phyloP scores from a whole-genome alignment of 2,888 invertebrate species.

The Apocheima hispidaria region DNA sequence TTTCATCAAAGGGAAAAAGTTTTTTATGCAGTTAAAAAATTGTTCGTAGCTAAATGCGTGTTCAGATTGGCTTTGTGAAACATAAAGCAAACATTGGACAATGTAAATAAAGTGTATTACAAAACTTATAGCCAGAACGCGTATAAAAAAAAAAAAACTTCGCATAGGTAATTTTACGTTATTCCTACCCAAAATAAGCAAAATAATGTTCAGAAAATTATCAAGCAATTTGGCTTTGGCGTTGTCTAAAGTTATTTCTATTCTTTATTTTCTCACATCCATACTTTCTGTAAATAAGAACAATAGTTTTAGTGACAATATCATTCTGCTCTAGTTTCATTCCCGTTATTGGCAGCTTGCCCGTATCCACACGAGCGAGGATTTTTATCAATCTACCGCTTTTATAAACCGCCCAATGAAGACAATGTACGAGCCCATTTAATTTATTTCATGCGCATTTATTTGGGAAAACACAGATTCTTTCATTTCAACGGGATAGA shows the following conservation, averaged over 20 bases:
- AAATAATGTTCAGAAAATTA: neutral
- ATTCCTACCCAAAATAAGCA: neutral
- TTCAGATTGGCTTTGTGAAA: too few species aligned
- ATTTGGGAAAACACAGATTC: conserved; percentile 72
- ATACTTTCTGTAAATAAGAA: conserved; percentile 58
- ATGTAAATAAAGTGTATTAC: too few species aligned
- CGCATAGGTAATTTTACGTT: too few species aligned
- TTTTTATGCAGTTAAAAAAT: too few species aligned
- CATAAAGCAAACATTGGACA: too few species aligned
- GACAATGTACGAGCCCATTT: conserved; percentile 73
- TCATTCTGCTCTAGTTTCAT: conserved; percentile 63
- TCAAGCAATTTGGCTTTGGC: neutral
- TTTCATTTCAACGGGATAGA: conserved; percentile 66
- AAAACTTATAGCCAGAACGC: too few species aligned
- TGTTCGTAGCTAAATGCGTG: too few species aligned
- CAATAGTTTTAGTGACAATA: conserved; percentile 62
- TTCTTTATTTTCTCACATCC: conserved; percentile 48
- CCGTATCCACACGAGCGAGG: conserved; percentile 57
- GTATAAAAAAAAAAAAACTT: too few species aligned
- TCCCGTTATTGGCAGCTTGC: conserved; percentile 75
- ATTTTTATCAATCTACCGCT: conserved; percentile 63
- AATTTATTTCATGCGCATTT: conserved; percentile 75
- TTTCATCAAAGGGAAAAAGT: too few species aligned
- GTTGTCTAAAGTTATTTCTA: conserved; percentile 27
- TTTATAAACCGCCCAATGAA: conserved; percentile 66